These are phyloP conservation scores for Chaenodraco wilsoni DNA, from an alignment of 2,797 vertebrate genomes.

Conservation along the genomic window DNA sequence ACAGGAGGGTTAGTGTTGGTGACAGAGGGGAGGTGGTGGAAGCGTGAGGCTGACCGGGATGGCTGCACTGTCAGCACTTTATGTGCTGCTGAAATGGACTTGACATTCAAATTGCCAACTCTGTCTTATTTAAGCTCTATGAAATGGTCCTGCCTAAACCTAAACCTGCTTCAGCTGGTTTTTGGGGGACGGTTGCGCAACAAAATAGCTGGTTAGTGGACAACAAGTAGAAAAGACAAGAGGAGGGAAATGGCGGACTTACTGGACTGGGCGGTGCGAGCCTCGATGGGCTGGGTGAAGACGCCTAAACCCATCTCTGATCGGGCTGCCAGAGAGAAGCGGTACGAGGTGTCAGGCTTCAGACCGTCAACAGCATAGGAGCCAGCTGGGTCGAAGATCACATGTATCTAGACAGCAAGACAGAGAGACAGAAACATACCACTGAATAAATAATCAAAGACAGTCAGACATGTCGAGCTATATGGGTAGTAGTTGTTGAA, in stretches of 20 bases:
- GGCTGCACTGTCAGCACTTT: constrained; percentile 67
- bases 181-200: constrained; percentile 14
- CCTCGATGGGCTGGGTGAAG: constrained; percentile 90
- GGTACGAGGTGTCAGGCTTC: constrained; percentile 92
- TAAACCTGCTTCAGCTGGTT: constrained; percentile 40
- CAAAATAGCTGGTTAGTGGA: constrained; percentile 65
- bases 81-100: constrained; percentile 60
- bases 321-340: constrained; percentile 91
- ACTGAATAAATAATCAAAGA: constrained; percentile 13
- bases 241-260: constrained; percentile 76
- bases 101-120: constrained; percentile 64
- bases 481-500: background rate
- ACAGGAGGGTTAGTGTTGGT: constrained; percentile 74
- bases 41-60: constrained; percentile 51
- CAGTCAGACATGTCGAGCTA: background rate
- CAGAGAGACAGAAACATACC: constrained; percentile 11
- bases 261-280: constrained; percentile 95
- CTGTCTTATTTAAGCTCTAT: constrained; percentile 47
- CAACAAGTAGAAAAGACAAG: constrained; percentile 34
- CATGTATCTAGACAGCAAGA: constrained; percentile 83
- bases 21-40: constrained; percentile 62
- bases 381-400: constrained; percentile 89
- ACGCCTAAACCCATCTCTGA: constrained; percentile 93
- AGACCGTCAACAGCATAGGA: constrained; percentile 90
- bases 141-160: constrained; percentile 37